Evolutionary conservation across 1,140 invertebrate genomes (phyloP), one percentile per base, ranked within the genome.

Genomic region (Frieseomelitta varia): DNA sequence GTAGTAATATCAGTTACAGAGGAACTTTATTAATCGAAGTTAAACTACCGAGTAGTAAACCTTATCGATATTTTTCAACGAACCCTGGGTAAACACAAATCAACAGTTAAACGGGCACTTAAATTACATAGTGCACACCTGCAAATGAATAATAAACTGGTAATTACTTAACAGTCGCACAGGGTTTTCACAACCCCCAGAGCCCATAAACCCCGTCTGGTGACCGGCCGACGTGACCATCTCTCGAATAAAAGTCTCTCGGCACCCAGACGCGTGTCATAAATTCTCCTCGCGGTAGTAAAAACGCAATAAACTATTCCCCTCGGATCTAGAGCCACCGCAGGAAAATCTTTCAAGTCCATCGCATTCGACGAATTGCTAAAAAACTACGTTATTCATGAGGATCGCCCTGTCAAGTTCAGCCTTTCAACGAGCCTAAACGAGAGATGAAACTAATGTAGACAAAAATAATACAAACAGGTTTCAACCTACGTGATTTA

Each of bases 281-380:
- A 74, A 74, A 74, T 74, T 30, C 27, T 30, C 11, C 27, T 8
- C 4, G n/a, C 27, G 27, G 72, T 30, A 55, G 51, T 74, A 74
- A 74, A 74, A 74, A 55, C 51, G 27, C 19, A 74, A 73, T 73
- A 73, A 73, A 73, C 47, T n/a, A 51, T 73, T 12, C 30, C 53
- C 11, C 19, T 27, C 72, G 15, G 27, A 47, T 74, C 27, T 21
- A 10, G 39, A 47, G n/a, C n/a, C 17, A 47, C 24, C 68, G 47
- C 68, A 19, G 51, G 55, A 74, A 74, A 74, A 51, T 55, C 17
- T 51, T 21, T 17, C 3, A 55, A 30, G n/a, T 53, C 30, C 39
- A 4, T 19, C 19, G 39, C n/a, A 8, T 24, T 19, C n/a, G 2
- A 51, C 1, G 17, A 21, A 14, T 53, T 12, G 27, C 19, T 74